Evolutionary conservation across 2,888 invertebrate species (phyloP).

Genomic region (Arrhopalites spinosus): DNA sequence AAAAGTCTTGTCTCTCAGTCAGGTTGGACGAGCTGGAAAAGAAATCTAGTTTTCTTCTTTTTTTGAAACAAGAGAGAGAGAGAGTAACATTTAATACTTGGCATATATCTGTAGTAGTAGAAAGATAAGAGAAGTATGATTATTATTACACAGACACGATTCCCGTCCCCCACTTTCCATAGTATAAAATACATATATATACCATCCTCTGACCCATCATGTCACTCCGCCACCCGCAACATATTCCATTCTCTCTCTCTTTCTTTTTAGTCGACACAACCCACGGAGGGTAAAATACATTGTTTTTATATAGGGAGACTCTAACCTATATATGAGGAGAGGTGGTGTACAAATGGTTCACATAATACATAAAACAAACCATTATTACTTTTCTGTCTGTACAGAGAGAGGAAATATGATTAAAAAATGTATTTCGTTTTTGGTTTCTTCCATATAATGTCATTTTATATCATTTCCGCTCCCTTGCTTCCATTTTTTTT

Average conservation of each 20-base stretch:
- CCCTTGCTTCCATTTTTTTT: conserved; percentile 13
- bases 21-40: conserved; percentile 24
- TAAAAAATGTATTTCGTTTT: conserved; percentile 41
- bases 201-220: conserved; percentile 35
- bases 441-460: conserved; percentile 41
- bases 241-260: background rate
- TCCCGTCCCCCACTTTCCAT: background rate
- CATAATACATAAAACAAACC: background rate
- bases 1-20: background rate
- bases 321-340: no score
- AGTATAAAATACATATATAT: background rate
- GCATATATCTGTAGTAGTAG: background rate
- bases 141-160: conserved; percentile 20
- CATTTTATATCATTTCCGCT: conserved; percentile 53
- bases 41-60: conserved; percentile 24
- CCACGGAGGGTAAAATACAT: background rate
- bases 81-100: background rate
- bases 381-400: background rate
- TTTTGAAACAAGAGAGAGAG: background rate
- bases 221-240: conserved; percentile 41
- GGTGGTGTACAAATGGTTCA: background rate
- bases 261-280: background rate
- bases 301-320: no score
- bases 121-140: no score
- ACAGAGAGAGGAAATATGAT: conserved; percentile 36